Evolutionary conservation across 2,113 vertebrate species (phyloP), one percentile per base, ranked within the genome.

Genomic region (Myotis davidii): DNA sequence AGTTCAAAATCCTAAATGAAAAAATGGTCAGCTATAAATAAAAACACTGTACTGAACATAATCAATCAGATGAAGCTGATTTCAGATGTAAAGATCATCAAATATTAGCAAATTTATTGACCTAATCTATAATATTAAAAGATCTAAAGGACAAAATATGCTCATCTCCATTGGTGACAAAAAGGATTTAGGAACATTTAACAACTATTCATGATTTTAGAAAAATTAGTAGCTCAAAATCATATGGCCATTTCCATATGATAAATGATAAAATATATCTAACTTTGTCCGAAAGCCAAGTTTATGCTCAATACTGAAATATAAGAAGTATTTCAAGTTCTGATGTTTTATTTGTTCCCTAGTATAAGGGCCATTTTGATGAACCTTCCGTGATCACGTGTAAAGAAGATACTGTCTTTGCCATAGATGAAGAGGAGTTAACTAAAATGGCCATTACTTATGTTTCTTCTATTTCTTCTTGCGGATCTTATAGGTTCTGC

Each of bases 221-320:
- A 97, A 88, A 95, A 88, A 96, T 82, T 94, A 94, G 73, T 94
- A 92, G 82, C 87, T 93, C 32, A 64, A 59, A 64, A 96, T 74
- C 72, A 97, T 74, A 96, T 95, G 77, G 8, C 9, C n/a, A 45
- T 56, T 77, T 87, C 70, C 64, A n/a, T n/a, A n/a, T n/a, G n/a
- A n/a, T 94, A 94, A 95, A 73, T 72, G 67, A 88, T 32, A 70
- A 84, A 95, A 83, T 17, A 23, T 94, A 59, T 34, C 78, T 91
- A 45, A 14, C 32, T 83, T 67, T 83, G 29, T 69, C 42, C 25
- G 10, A 69, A 95, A 96, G 34, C 11, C 32, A 79, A 52, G 6
- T 16, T 76, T 50, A 13, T 1, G 23, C 14, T 34, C 54, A 73
- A 8, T 3, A 32, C 9, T 21, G 3, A 37, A 48, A 12, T 5